Evolutionary conservation across 2,797 vertebrate species (phyloP), one percentile per base, ranked within the genome.

Genomic region (Okamejei kenojei): DNA sequence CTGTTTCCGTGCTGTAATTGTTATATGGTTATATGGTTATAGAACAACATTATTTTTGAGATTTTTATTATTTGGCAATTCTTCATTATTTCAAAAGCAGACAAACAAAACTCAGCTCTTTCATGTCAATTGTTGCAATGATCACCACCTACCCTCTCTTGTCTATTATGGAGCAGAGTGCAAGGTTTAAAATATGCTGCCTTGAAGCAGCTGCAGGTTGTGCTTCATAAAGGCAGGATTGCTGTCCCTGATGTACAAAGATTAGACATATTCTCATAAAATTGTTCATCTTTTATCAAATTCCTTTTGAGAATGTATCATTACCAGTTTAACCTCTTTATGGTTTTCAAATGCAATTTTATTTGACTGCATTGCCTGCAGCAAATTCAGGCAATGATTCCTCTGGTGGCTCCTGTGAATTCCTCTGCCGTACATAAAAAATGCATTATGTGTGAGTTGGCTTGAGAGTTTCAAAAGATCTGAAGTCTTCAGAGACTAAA

Each of bases 381-480:
- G 96, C 96, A 95, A 95, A 95, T 95, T 95, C 94, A 93, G 95
- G 95, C 96, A 96, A 94, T 95, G 96, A 96, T 96, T 96, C 95
- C 95, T 96, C 95, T 94, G 95, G 95, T 84, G 94, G 95, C 95
- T 94, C 93, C 78, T 95, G 96, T 96, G 95, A 95, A 95, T 96
- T 96, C 94, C 94, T 95, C 95, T 95, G 94, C 95, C 95, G 94
- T 94, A 93, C 95, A 95, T 94, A 95, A 96, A 95, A 95, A 96
- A 96, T 96, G 95, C 95, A 95, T 95, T 95, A 96, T 93, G 94
- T 95, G 94, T 95, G 95, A 95, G 96, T 95, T 96, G 96, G 95
- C 96, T 95, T 95, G 95, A 95, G 96, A 96, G 95, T 97, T 96
- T 96, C 96, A 95, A 96, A 97, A 96, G 96, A 96, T 96, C 95